These are phyloP conservation scores for Phataginus tricuspis DNA, from an alignment of 2,797 vertebrate species.

Conservation along the genomic window DNA sequence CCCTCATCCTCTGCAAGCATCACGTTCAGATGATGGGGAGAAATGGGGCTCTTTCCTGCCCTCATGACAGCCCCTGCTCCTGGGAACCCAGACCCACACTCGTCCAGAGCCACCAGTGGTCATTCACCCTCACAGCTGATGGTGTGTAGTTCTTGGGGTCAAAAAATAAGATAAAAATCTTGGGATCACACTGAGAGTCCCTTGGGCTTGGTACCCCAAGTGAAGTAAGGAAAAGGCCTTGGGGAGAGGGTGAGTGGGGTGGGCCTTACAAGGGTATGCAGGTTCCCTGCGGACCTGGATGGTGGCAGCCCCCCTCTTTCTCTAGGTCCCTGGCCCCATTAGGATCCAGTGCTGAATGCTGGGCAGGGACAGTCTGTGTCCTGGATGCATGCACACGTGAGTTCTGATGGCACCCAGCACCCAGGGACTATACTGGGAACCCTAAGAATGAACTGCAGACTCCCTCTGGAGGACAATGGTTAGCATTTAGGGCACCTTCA, in stretches of 20 bases:
- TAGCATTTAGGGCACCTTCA: not conserved
- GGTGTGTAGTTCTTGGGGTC: not conserved
- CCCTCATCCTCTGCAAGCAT: not conserved
- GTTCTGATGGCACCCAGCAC: not conserved
- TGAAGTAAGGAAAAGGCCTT: not conserved
- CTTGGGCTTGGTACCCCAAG: not conserved
- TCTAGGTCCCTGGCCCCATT: not conserved
- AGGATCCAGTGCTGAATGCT: not conserved
- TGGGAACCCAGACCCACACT: not conserved
- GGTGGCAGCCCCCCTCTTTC: not conserved
- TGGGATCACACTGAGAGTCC: not conserved
- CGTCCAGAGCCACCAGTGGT: not conserved
- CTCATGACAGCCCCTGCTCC: not conserved
- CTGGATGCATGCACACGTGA: accelerated
- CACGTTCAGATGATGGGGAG: too few species aligned
- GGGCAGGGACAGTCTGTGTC: not conserved
- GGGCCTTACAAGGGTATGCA: not conserved
- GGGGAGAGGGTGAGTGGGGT: not conserved
- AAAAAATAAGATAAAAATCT: not conserved
- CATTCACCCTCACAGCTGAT: too few species aligned
- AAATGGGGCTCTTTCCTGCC: not conserved
- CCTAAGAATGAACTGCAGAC: not conserved
- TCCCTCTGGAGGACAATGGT: not conserved
- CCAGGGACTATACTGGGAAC: not conserved
- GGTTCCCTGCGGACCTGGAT: not conserved